phyloP scores from a whole-genome alignment of 2,888 invertebrate genomes.

The Trilocha varians region DNA sequence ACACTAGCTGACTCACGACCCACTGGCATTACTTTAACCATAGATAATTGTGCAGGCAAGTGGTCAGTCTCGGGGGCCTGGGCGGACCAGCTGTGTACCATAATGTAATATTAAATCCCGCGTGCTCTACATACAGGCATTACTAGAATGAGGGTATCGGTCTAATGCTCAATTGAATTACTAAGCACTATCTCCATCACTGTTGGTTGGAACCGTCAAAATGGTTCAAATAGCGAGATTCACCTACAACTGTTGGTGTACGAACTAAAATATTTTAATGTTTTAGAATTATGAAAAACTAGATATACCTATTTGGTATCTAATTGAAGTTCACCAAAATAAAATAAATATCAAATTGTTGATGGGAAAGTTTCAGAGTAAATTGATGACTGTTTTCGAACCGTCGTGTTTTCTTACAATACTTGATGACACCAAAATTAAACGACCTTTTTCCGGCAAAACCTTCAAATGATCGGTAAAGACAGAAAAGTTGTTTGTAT shows the following conservation, averaged over 20 bases:
- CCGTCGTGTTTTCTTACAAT: conserved; percentile 1
- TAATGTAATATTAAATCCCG: conserved; percentile 51
- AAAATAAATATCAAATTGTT: too few relatives aligned
- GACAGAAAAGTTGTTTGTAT: conserved; percentile 50
- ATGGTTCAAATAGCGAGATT: too few relatives aligned
- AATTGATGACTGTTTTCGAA: too few relatives aligned
- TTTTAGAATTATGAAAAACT: too few relatives aligned
- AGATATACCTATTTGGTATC: too few relatives aligned
- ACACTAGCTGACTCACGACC: conserved; percentile 24
- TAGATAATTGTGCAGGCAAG: conserved; percentile 14
- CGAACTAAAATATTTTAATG: too few relatives aligned
- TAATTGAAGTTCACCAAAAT: too few relatives aligned
- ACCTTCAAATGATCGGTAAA: conserved; percentile 14
- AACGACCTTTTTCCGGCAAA: conserved; percentile 4
- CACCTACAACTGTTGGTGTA: too few relatives aligned
- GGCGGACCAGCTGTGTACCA: conserved; percentile 16
- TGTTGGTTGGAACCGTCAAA: too few relatives aligned
- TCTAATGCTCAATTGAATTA: conserved; percentile 12
- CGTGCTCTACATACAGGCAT: conserved; percentile 44
- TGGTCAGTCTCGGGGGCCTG: conserved; percentile 21
- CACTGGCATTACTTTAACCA: conserved; percentile 34
- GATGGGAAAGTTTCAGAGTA: too few relatives aligned
- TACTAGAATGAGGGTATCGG: conserved; percentile 30
- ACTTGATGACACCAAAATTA: conserved; percentile 4
- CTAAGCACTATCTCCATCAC: neutral